Base-by-base conservation (phyloP, 2,113 vertebrate species). In the Etia nguti region DNA sequence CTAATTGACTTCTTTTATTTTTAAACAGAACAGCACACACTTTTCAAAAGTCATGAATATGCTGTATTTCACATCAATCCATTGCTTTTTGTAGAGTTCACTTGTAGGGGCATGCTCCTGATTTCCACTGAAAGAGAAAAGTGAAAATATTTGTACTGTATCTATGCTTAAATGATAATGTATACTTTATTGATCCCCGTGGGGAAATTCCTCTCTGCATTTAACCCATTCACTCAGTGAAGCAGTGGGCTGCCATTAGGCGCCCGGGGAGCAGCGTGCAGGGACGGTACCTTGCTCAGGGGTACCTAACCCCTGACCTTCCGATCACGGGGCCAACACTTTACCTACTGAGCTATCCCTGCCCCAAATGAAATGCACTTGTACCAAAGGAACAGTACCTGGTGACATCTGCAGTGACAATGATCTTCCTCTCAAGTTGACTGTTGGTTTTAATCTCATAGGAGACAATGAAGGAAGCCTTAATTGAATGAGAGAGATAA, bases 11-110 rank as follows among this genome's bases (percentile, higher is more conserved):
- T 52, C 8, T 54, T 26, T 52, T 73, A 24, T n/a, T 54, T 54
- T 54, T 3, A 38, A 43, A n/a, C 6, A 9, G 5, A 54, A 62
- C 9, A 10, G 9, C 10, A 95, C 92, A 83, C 29, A 97, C 96
- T 94, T 96, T 90, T 93, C 92, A 16, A 96, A 31, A n/a, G 93
- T 89, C 10, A 93, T 52, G 79, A 94, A 95, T 86, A 97, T 93
- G 87, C 91, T 94, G 89, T 95, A 96, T 80, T 96, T 96, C 26
- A 97, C 96, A 82, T 65, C 80, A 36, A 96, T 95, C 4, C 1
- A 24, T 80, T 86, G 92, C 1, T 0, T 81, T 90, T 43, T 82
- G 80, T 85, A 88, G 7, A 92, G 88, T 26, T 93, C 59, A 18
- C 91, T 95, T 7, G 10, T 12, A 1, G 0, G 0, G 1, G 90